Conservation (phyloP, 2,797 vertebrate genomes). For the Spinus pinus region DNA sequence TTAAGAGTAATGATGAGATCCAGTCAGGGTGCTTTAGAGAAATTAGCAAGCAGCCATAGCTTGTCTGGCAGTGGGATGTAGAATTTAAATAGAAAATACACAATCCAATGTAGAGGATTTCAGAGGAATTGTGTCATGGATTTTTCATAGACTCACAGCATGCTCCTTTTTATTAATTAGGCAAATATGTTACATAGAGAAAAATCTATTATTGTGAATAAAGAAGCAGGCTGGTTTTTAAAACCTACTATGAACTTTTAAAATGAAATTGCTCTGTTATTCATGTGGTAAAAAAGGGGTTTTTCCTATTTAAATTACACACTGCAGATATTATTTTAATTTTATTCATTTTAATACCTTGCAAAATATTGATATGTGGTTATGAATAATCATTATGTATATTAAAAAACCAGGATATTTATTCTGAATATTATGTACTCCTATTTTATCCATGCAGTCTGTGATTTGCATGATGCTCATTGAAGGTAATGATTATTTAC, state of each 20-base stretch:
- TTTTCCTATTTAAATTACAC: neutral
- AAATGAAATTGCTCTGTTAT: neutral
- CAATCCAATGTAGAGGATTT: neutral
- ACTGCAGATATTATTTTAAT: neutral
- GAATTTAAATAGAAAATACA: slow-evolving; percentile 32
- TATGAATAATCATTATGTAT: neutral
- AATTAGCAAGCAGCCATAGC: neutral
- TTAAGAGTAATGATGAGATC: slow-evolving; percentile 15
- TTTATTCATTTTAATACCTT: neutral
- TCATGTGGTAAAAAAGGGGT: neutral
- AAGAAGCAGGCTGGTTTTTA: neutral
- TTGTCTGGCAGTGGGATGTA: neutral
- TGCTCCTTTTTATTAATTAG: neutral
- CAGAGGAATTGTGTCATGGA: neutral
- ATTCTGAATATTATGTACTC: neutral
- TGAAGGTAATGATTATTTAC: neutral
- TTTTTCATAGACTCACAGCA: neutral
- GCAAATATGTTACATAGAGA: neutral
- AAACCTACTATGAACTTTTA: neutral
- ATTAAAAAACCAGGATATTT: neutral
- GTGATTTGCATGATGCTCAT: neutral
- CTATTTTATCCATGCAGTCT: neutral
- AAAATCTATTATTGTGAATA: neutral
- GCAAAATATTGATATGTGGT: neutral
- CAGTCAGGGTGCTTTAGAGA: neutral